phyloP scores from a whole-genome alignment of 1,140 invertebrate species.

The Caenorhabditis inopinata region DNA sequence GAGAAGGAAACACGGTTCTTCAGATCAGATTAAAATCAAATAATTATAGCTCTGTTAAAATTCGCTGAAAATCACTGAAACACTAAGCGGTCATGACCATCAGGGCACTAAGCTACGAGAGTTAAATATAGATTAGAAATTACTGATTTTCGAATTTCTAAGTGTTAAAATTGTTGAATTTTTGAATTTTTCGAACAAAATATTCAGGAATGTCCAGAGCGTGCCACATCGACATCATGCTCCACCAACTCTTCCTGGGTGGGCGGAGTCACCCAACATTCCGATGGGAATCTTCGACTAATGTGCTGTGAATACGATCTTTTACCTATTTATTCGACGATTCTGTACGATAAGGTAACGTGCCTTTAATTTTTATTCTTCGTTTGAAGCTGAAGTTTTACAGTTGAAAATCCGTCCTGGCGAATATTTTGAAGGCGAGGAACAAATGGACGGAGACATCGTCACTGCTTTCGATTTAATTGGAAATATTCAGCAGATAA shows the following conservation, averaged over 20 bases:
- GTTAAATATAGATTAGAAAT: too few species aligned
- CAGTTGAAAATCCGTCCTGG: slow-evolving; percentile 52
- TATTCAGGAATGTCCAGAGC: slow-evolving; percentile 63
- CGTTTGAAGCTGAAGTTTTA: background rate
- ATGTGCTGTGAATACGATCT: slow-evolving; percentile 62
- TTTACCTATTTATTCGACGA: slow-evolving; percentile 51
- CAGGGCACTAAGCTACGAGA: too few species aligned
- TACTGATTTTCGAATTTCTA: too few species aligned
- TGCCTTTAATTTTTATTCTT: background rate
- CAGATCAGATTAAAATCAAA: too few species aligned
- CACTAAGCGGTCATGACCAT: too few species aligned
- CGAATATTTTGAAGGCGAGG: slow-evolving; percentile 64
- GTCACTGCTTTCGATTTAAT: slow-evolving; percentile 58
- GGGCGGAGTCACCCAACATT: slow-evolving; percentile 58
- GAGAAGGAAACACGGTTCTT: too few species aligned
- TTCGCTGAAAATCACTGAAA: too few species aligned
- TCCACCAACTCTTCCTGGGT: slow-evolving; percentile 57
- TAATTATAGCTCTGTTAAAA: too few species aligned
- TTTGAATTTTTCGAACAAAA: slow-evolving; percentile 16
- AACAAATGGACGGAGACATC: slow-evolving; percentile 59
- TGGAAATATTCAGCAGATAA: slow-evolving; percentile 51
- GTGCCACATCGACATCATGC: slow-evolving; percentile 52
- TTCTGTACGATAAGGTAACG: slow-evolving; percentile 51
- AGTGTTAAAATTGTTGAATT: background rate
- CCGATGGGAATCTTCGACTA: slow-evolving; percentile 17